Base-by-base conservation (phyloP, 2,797 vertebrate genomes). In the Enteromius trimaculatus region DNA sequence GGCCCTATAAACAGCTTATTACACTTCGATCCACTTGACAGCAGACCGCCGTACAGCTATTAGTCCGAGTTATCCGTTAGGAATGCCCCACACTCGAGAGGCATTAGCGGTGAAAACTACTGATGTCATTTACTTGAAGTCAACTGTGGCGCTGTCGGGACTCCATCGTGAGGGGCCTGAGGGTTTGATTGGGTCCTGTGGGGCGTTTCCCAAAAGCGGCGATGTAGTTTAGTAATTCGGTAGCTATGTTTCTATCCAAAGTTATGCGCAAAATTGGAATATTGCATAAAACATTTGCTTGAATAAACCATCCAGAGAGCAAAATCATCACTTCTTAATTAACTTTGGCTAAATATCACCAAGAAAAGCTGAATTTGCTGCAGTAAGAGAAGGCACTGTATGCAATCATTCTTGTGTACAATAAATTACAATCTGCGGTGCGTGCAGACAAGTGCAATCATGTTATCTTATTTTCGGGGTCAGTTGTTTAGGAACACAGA, bases 81-180 rank as follows among this genome's bases (percentile, higher is more conserved):
- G 51, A 47, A 21, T 21, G 26, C 62, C 37, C 75, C 34, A 19
- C 49, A 29, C 17, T 16, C 47, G 19, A 8, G 47, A 34, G 6
- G 10, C 26, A 3, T 10, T 39, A 44, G 44, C 44, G 14, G 4
- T 31, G 69, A 49, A 71, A 49, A 29, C 14, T 90, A 90, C 92
- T 91, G 90, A 91, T 84, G 88, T 90, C 90, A 90, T 87, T 93
- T 93, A 88, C 89, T 91, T 90, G 90, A 90, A 90, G 91, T 93
- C 87, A 92, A 92, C 88, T 89, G 89, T 90, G 90, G 87, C 79
- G 23, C 89, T 88, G 90, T 91, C 91, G 87, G 89, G 92, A 91
- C 92, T 90, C 88, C 90, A 93, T 91, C 93, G 93, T 91, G 93
- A 93, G 93, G 89, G 87, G 89, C 91, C 90, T 92, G 91, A 65